phyloP scores from a whole-genome alignment of 2,888 invertebrate genomes.

The Clistopyga incitator region DNA sequence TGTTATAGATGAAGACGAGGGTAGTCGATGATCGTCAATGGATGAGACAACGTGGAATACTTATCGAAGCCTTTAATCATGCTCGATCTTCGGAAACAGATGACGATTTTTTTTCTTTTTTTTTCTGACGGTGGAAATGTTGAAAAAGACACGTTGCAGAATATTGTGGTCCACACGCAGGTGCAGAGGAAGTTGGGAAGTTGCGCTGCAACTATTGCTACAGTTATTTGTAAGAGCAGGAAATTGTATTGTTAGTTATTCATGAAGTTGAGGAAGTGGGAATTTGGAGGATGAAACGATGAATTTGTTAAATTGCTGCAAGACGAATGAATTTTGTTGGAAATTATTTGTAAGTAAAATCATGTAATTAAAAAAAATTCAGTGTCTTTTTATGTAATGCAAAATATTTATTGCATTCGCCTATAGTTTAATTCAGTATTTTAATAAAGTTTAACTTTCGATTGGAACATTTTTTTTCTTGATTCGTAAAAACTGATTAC shows the following conservation, averaged over 20 bases:
- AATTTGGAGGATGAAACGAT: neutral
- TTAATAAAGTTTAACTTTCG: no score
- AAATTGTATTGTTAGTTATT: neutral
- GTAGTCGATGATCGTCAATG: conserved; percentile 57
- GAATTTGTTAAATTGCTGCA: neutral
- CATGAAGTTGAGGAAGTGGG: neutral
- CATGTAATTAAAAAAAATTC: neutral
- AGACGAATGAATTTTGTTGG: neutral
- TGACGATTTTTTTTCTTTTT: conserved; percentile 45
- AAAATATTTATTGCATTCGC: no score
- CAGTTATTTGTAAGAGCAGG: conserved; percentile 3
- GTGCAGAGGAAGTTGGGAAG: conserved; percentile 4
- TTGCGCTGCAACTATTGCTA: neutral
- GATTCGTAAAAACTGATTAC: no score
- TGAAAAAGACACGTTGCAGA: neutral
- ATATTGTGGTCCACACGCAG: conserved; percentile 18
- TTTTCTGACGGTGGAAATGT: neutral
- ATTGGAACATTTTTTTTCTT: no score
- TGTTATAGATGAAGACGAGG: conserved; percentile 30
- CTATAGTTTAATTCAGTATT: no score
- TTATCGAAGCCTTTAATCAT: conserved; percentile 56
- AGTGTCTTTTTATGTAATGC: no score
- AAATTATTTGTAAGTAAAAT: neutral
- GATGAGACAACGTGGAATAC: conserved; percentile 50
- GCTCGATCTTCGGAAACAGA: conserved; percentile 53